Evolutionary conservation across 2,113 vertebrate species (phyloP), one percentile per base, ranked within the genome.

Genomic region (Sphaerodactylus townsendi): DNA sequence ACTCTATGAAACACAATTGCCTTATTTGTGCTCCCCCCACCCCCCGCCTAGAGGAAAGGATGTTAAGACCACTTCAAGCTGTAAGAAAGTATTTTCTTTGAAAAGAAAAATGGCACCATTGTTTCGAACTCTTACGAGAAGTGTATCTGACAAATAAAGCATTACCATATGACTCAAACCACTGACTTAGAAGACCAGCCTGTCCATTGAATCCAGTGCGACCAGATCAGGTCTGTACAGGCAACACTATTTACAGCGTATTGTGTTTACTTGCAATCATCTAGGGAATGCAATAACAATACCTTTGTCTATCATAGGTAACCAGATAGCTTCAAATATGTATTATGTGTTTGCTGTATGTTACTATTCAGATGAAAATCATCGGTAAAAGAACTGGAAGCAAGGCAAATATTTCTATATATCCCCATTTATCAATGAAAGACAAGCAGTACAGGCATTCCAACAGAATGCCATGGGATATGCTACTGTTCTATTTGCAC

Each of bases 81-180:
- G 50, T 0, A 46, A 19, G 35, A 78, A 35, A 0, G 0, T 28
- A 8, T 90, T 84, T 88, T 85, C 33, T 70, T n/a, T 21, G 28
- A 19, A 41, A 46, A 79, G 35, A 86, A 88, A 44, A 87, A 79
- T 73, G 50, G 65, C 81, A 68, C 76, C 3, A 1, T 68, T 59
- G 25, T 91, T 93, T 92, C 82, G 81, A 37, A 88, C 77, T 53
- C 56, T 81, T 79, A 7, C 65, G 90, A 91, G 86, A 2, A 70
- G 75, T 82, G 46, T 73, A 39, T 15, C 39, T 83, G 21, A 84
- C 39, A 85, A 81, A 87, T 53, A 79, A 80, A 75, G 71, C 44
- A 15, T 41, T 85, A 62, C 30, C 25, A 68, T 9, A 65, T 21
- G 44, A 90, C 15, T 30, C 65, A 69, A 1, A 25, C 2, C 46